Conservation (phyloP, 2,113 vertebrate genomes). For the Puffinus mauretanicus region DNA sequence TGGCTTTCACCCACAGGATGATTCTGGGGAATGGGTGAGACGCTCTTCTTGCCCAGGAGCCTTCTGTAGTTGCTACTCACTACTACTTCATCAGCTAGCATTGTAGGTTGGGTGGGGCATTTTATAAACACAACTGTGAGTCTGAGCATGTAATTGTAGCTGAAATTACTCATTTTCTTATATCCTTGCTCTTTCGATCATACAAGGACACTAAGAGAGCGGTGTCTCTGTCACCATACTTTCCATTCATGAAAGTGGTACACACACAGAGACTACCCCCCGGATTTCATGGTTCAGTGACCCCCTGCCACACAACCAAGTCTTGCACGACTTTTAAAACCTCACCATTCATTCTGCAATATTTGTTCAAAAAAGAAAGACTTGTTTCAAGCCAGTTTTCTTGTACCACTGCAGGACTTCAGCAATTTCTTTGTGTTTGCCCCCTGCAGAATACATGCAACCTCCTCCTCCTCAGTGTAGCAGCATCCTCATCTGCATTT, state of each 20-base stretch:
- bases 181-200: neutral
- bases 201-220: neutral
- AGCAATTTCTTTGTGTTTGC: neutral
- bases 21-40: neutral
- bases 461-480: neutral
- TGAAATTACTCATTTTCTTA: neutral
- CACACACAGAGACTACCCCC: neutral
- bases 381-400: neutral
- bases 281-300: neutral
- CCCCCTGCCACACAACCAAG: rapidly evolving
- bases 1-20: neutral
- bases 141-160: neutral
- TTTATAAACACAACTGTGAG: neutral
- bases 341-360: neutral
- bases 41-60: neutral
- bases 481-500: neutral
- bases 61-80: neutral
- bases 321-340: rapidly evolving
- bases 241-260: neutral
- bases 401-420: neutral
- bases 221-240: neutral
- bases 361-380: neutral
- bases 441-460: neutral
- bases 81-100: rapidly evolving
- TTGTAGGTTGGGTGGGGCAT: rapidly evolving